Evolutionary conservation across 2,113 vertebrate genomes (phyloP).

Genomic region (Emberiza fucata): DNA sequence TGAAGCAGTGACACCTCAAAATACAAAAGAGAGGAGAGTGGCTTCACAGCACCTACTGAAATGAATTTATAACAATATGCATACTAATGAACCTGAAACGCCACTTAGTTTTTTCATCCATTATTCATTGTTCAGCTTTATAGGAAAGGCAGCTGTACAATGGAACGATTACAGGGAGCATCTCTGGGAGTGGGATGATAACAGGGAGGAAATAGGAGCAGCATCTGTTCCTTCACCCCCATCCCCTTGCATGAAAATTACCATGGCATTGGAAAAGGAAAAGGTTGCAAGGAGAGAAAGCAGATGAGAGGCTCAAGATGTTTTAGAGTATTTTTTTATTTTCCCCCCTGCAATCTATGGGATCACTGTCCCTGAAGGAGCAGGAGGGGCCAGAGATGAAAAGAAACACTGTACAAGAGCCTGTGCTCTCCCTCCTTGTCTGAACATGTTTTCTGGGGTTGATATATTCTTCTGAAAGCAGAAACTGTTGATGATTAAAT

Average conservation of each 20-base stretch:
- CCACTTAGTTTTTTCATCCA: constrained; percentile 69
- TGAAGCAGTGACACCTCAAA: constrained; percentile 55
- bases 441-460: not conserved
- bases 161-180: constrained; percentile 52
- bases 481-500: not conserved
- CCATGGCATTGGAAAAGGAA: not conserved
- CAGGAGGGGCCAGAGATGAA: not conserved
- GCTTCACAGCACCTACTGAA: constrained; percentile 47
- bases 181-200: constrained; percentile 54
- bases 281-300: not conserved
- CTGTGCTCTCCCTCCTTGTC: not conserved
- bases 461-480: not conserved
- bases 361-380: not conserved
- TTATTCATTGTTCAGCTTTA: constrained; percentile 69
- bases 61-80: constrained; percentile 62
- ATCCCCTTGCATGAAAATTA: constrained; percentile 37
- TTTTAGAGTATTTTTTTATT: not conserved
- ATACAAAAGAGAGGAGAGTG: constrained; percentile 56
- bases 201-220: constrained; percentile 32
- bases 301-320: not conserved
- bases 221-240: constrained; percentile 48
- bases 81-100: constrained; percentile 70
- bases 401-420: not conserved
- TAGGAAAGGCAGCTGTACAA: constrained; percentile 41
- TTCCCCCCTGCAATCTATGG: not conserved